A percentile compares a stretch with the other conserved stretches of the same genome.
These are phyloP conservation scores for Metaphire vulgaris DNA, from an alignment of 1,140 invertebrate species.

Conservation along the genomic window DNA sequence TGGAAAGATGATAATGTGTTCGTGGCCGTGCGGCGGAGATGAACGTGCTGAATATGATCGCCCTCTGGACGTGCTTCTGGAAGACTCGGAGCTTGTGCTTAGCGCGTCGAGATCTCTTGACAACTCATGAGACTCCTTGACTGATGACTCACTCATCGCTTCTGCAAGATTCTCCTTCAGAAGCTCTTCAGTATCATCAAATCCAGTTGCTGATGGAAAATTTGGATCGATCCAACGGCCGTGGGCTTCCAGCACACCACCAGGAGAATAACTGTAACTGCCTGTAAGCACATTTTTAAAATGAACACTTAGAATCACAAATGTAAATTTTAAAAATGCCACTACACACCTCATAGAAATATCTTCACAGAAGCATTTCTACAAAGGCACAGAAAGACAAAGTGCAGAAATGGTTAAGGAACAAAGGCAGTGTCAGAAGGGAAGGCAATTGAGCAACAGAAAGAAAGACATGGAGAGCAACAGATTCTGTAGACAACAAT, in stretches of 20 bases:
- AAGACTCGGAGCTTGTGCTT: conserved; percentile 18
- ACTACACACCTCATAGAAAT: too few species aligned
- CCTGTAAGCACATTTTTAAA: conserved; percentile 55
- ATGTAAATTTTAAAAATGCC: neutral
- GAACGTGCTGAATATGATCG: conserved; percentile 31
- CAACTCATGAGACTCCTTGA: conserved; percentile 38
- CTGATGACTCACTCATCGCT: conserved; percentile 79
- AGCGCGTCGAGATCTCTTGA: conserved; percentile 4
- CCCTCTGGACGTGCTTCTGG: conserved; percentile 3
- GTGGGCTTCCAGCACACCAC: conserved; percentile 65
- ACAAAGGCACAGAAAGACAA: too few species aligned
- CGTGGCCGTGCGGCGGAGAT: conserved; percentile 32
- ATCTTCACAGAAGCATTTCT: too few species aligned
- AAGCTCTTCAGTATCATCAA: conserved; percentile 61
- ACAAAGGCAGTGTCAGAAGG: too few species aligned
- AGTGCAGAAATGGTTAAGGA: too few species aligned
- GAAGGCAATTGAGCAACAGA: too few species aligned
- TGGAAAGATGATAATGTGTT: conserved; percentile 36
- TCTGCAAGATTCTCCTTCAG: conserved; percentile 83
- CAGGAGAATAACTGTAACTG: conserved; percentile 82
- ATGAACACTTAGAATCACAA: neutral
- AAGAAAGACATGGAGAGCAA: too few species aligned
- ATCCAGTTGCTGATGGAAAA: conserved; percentile 50
- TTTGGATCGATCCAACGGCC: conserved; percentile 54
- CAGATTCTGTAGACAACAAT: too few species aligned